phyloP scores from a whole-genome alignment of 2,113 vertebrate genomes.

The Piprites chloris region DNA sequence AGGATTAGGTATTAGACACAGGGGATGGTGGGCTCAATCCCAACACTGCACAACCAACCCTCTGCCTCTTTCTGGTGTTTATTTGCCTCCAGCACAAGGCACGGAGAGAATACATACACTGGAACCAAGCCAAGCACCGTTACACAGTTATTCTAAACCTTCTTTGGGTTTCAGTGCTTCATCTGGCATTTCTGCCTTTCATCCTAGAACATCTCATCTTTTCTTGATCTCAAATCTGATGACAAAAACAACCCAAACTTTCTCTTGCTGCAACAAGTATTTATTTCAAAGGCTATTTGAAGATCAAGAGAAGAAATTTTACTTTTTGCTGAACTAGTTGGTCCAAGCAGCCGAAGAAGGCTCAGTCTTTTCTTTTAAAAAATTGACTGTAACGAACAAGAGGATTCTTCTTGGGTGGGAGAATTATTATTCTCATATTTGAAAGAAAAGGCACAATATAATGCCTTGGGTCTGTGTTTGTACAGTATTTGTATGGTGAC shows the following conservation, averaged over 20 bases:
- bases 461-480: background rate
- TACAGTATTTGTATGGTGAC: background rate
- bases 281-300: constrained; percentile 22
- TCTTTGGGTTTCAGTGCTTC: background rate
- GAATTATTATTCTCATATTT: background rate
- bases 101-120: background rate
- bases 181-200: background rate
- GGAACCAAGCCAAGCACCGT: background rate
- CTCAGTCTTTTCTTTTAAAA: background rate
- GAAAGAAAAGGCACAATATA: background rate
- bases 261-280: background rate
- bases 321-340: background rate
- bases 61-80: background rate
- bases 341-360: background rate
- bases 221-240: constrained; percentile 9
- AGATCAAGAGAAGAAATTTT: background rate
- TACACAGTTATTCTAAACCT: background rate
- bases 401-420: background rate
- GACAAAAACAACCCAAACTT: background rate
- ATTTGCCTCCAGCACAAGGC: background rate
- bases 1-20: background rate
- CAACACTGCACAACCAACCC: background rate
- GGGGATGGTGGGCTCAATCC: background rate
- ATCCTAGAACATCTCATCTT: background rate
- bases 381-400: background rate